Percentiles rank a stretch among this genome's conserved stretches.
Conservation (phyloP, 2,888 invertebrate species). For the Mechanitis mazaeus region DNA sequence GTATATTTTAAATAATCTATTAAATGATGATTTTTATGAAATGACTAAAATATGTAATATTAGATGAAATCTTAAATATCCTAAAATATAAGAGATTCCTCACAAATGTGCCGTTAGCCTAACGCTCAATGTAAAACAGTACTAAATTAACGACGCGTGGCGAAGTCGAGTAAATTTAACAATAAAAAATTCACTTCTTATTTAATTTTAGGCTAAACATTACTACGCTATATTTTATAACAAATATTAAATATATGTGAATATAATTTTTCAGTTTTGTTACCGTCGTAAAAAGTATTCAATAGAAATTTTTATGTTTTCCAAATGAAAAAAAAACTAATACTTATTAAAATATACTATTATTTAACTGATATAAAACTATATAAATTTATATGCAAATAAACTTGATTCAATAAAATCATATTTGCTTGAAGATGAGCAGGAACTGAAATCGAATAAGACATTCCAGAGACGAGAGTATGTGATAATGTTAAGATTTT, state of each 20-base stretch:
- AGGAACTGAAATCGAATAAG: conserved; percentile 52
- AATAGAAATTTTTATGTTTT: too few relatives aligned
- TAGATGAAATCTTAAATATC: conserved; percentile 16
- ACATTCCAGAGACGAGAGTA: conserved; percentile 58
- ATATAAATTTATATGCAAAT: conserved; percentile 27
- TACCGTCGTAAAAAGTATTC: too few relatives aligned
- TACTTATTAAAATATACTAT: too few relatives aligned
- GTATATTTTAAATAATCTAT: too few relatives aligned
- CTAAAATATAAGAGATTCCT: conserved; percentile 15
- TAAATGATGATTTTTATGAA: too few relatives aligned
- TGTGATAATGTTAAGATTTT: conserved; percentile 49
- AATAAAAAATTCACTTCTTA: conserved; percentile 28
- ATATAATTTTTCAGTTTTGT: too few relatives aligned
- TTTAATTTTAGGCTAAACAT: conserved; percentile 18
- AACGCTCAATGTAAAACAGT: conserved; percentile 20
- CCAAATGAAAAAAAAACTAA: too few relatives aligned
- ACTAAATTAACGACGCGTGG: conserved; percentile 27
- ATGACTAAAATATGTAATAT: background rate
- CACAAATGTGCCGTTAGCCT: conserved; percentile 23
- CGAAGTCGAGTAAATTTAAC: conserved; percentile 25
- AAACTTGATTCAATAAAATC: conserved; percentile 34
- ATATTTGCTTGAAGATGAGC: conserved; percentile 49
- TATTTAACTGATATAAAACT: conserved; percentile 15
- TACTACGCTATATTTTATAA: background rate
- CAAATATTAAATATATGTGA: background rate